Conservation (phyloP, 2,888 invertebrate species). For the Leptinotarsa peninsularis region DNA sequence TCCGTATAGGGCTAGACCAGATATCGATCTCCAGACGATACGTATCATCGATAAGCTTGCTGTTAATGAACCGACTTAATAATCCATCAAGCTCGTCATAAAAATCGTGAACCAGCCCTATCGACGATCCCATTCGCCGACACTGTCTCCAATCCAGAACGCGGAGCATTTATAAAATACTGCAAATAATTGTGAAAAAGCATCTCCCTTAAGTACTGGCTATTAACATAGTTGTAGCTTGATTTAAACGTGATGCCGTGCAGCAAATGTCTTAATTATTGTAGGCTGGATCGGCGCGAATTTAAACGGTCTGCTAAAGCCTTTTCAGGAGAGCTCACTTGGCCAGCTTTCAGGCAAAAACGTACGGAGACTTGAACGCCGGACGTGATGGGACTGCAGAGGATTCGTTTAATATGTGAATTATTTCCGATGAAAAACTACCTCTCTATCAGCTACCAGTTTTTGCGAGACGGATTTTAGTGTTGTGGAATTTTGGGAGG, state of each 20-base stretch:
- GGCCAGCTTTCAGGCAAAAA: conserved; percentile 61
- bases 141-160: conserved; percentile 29
- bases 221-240: conserved; percentile 66
- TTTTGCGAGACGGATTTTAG: conserved; percentile 61
- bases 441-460: conserved; percentile 59
- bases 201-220: conserved; percentile 60
- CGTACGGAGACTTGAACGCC: conserved; percentile 59
- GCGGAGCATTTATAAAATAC: conserved; percentile 52
- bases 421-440: conserved; percentile 63
- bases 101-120: conserved; percentile 1
- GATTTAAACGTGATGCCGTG: conserved; percentile 67
- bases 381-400: conserved; percentile 62
- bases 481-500: conserved; percentile 62
- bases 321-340: conserved; percentile 64
- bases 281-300: conserved; percentile 64
- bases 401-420: conserved; percentile 62
- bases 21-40: conserved; percentile 27
- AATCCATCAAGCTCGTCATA: conserved; percentile 13
- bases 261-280: conserved; percentile 68
- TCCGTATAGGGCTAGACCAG: conserved; percentile 14
- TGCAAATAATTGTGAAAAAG: conserved; percentile 62
- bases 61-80: conserved; percentile 26
- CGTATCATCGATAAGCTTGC: conserved; percentile 11
- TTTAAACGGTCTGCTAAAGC: conserved; percentile 66
- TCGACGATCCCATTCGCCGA: conserved; percentile 22